Base-by-base conservation (phyloP, 2,888 invertebrate species). In the Mesochorus sp. region DNA sequence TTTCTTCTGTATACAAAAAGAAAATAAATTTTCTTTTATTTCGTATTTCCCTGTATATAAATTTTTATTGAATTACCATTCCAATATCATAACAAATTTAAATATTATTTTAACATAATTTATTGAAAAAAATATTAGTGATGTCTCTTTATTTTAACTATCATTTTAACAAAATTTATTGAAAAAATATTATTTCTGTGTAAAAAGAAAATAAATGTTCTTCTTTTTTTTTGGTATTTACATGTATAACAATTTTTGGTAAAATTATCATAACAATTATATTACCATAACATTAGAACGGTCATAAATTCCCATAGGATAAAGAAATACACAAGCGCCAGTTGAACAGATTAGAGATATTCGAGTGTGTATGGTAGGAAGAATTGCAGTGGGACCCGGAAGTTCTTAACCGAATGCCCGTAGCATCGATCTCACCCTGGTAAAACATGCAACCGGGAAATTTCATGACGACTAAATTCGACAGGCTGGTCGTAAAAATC, bases 351-450 rank as follows among this genome's bases (percentile, higher is more conserved):
- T 70, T 59, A 49, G 37, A 39, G 19, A 47, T 47, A 49, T 47
- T 37, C 26, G 49, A 39, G 26, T 28, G 10, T n/a, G 17, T 1
- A 17, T 37, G 21, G 49, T n/a, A n/a, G n/a, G n/a, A n/a, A 2
- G 3, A 37, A 28, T 24, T 19, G 37, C 24, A 28, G n/a, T n/a
- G n/a, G n/a, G 28, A 76, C 68, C 73, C 76, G 70, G 80, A 76
- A 80, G 72, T 76, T 26, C 31, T 14, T 21, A 10, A 49, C 37
- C 5, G 17, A 64, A 37, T 49, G 12, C 10, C 10, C 44, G 12
- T 19, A 8, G 4, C 21, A 21, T 19, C 44, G 10, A n/a, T n/a
- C 10, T 12, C 1, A 21, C 10, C 10, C 19, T 39, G 12, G 24
- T 10, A 4, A 14, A 44, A 19, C n/a, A 1, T 10, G 31, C 2